Evolutionary conservation across 2,888 invertebrate species (phyloP).

Genomic region (Ethmia dodecea): DNA sequence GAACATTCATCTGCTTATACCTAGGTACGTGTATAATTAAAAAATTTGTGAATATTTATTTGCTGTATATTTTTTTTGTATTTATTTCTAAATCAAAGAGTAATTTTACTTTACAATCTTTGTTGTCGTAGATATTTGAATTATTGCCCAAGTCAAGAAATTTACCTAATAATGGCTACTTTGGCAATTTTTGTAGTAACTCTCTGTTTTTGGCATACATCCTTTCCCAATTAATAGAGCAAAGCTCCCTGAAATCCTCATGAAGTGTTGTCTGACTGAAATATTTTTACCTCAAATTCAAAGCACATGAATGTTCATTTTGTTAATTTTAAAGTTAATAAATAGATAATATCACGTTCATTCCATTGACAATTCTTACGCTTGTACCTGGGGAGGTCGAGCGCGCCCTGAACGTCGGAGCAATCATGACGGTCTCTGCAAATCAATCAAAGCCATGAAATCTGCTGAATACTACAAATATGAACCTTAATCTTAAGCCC

Average conservation of each 20-base stretch:
- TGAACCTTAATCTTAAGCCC: slow-evolving; percentile 4
- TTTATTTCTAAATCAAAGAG: background rate
- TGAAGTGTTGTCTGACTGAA: too few relatives aligned
- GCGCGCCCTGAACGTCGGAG: slow-evolving; percentile 90
- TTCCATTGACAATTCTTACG: slow-evolving; percentile 4
- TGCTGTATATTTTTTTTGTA: background rate
- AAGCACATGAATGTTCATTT: slow-evolving; percentile 1
- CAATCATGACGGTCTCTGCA: slow-evolving; percentile 84
- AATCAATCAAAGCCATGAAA: slow-evolving; percentile 54
- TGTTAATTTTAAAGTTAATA: background rate
- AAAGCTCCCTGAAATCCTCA: too few relatives aligned
- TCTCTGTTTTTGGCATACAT: too few relatives aligned
- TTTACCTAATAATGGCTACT: too few relatives aligned
- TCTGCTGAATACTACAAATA: background rate
- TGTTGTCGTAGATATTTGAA: too few relatives aligned
- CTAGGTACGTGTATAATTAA: background rate
- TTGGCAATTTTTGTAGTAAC: too few relatives aligned
- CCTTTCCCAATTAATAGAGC: too few relatives aligned
- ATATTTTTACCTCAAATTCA: too few relatives aligned
- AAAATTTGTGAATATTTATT: background rate
- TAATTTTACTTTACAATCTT: too few relatives aligned
- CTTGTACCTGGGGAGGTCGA: slow-evolving; percentile 83
- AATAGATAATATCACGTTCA: background rate
- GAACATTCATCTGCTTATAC: slow-evolving; percentile 30
- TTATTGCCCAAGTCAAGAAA: too few relatives aligned